phyloP scores from a whole-genome alignment of 2,888 invertebrate species.

The Boloria selene region DNA sequence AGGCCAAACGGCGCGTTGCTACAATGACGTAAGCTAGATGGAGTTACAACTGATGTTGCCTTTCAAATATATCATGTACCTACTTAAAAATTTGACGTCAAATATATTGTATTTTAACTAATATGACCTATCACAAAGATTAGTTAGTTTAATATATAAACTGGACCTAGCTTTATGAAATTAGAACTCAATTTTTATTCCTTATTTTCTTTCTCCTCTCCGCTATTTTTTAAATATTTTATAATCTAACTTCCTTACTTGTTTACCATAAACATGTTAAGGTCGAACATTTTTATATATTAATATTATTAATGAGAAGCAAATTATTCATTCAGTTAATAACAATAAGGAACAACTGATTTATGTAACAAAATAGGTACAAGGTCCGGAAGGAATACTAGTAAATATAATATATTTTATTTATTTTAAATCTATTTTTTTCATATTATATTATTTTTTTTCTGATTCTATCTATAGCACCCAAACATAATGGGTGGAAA shows the following conservation, averaged over 20 bases:
- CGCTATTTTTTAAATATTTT: slow-evolving; percentile 6
- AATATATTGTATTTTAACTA: not conserved
- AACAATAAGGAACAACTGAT: slow-evolving; percentile 6
- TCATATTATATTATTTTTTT: no score
- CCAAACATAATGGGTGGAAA: no score
- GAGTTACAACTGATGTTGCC: slow-evolving; percentile 8
- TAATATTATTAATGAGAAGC: slow-evolving; percentile 7
- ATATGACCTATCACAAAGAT: no score
- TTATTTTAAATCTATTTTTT: no score
- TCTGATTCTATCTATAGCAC: no score
- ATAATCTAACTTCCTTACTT: not conserved
- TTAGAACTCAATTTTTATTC: not conserved
- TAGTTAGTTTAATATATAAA: no score
- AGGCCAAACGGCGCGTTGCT: slow-evolving; percentile 46
- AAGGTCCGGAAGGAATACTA: not conserved
- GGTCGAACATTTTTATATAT: slow-evolving; percentile 10
- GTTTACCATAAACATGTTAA: slow-evolving; percentile 6
- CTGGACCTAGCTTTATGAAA: no score
- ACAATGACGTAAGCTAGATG: slow-evolving; percentile 61
- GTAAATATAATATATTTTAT: no score
- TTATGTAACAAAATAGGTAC: slow-evolving; percentile 7
- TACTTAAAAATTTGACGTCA: no score
- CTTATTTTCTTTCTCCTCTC: not conserved
- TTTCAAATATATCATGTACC: slow-evolving; percentile 12
- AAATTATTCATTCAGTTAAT: slow-evolving; percentile 10